phyloP scores from a whole-genome alignment of 2,888 invertebrate species.

The Agrochola lychnidis region DNA sequence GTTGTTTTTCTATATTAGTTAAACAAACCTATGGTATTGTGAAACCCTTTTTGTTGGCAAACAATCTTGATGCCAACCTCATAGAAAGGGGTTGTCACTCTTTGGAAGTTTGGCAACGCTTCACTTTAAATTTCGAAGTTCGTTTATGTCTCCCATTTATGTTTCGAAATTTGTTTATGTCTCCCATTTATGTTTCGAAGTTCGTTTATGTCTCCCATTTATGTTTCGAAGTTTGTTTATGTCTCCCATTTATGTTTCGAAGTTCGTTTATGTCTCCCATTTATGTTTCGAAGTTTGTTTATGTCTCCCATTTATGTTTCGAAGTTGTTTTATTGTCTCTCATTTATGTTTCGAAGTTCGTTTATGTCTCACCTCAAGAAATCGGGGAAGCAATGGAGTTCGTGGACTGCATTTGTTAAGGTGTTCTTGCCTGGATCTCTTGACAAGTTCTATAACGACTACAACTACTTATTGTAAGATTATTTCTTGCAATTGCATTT shows the following conservation, averaged over 20 bases:
- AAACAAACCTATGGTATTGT: not conserved
- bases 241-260: no score
- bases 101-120: constrained; percentile 4
- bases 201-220: no score
- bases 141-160: not conserved
- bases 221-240: no score
- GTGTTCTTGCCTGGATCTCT: not conserved
- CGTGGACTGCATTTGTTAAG: not conserved
- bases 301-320: no score
- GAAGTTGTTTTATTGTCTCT: no score
- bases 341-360: no score
- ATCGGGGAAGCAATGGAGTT: not conserved
- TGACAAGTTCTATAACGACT: not conserved
- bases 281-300: no score
- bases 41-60: not conserved
- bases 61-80: not conserved
- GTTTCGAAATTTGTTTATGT: no score
- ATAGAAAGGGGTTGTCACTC: not conserved
- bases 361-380: not conserved
- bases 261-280: not conserved
- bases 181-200: not conserved
- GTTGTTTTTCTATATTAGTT: constrained; percentile 1
- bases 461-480: not conserved
- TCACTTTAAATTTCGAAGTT: constrained; percentile 9
- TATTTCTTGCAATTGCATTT: not conserved